Base-by-base conservation (phyloP, 1,140 invertebrate species). In the Bilobella aurantiaca region DNA sequence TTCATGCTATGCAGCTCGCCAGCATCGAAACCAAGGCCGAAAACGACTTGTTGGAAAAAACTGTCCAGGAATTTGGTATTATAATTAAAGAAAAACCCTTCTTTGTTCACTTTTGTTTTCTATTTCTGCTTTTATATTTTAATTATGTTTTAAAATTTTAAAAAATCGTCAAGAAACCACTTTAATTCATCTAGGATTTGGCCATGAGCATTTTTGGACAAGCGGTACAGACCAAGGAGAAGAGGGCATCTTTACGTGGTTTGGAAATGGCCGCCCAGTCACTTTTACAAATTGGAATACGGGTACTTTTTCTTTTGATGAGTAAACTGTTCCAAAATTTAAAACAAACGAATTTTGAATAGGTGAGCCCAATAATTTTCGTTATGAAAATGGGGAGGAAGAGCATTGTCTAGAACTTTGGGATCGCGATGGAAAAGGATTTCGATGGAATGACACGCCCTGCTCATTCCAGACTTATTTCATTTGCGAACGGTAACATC, bases 201-300 rank as follows among this genome's bases (percentile, higher is more conserved):
- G 89, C 8, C 84, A 89, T 73, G 91, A 93, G 74, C 91, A 93
- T 75, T 93, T 93, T 80, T 93, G 91, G 91, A 92, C 89, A 28
- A 90, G 88, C 21, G 91, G 91, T 57, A 93, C 90, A 1, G 91
- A 93, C 77, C 84, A 91, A 75, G 91, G 88, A 8, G 89, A 92
- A 73, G 90, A 93, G 75, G 90, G 90, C 3, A 85, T 83, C 62
- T 93, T 91, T 81, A 92, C 92, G 81, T 93, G 91, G 90, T 90
- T 93, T 88, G 86, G 90, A 5, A 92, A 87, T 65, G 91, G 91
- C 14, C 81, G 87, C 64, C 90, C 90, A 3, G 83, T 93, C 31
- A 91, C 89, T 30, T 93, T 89, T 78, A 90, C 89, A 65, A 93
- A 93, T 76, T 93, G 90, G 90, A 93, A 93, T 78, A 87, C 90